Conservation (phyloP, 2,113 vertebrate genomes). For the Centropus unirufus region DNA sequence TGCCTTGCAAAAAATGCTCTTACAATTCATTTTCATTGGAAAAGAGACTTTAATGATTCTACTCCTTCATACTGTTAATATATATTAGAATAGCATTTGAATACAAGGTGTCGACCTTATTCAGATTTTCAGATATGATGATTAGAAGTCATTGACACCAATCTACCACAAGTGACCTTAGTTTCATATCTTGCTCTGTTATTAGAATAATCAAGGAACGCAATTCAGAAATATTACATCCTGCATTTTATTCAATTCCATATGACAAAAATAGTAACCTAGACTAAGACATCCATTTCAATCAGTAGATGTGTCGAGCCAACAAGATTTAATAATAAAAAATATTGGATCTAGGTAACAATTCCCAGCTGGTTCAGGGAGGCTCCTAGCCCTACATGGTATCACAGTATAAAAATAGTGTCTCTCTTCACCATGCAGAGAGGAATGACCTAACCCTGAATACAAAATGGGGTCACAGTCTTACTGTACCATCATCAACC, state of each 20-base stretch:
- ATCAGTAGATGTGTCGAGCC: conserved; percentile 83
- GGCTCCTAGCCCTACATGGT: conserved; percentile 75
- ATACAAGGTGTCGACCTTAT: not conserved
- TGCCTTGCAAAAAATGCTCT: not conserved
- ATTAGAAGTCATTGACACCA: conserved; percentile 27
- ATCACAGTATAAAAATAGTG: conserved; percentile 83
- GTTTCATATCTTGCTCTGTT: conserved; percentile 15
- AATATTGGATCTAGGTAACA: conserved; percentile 81
- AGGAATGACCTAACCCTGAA: conserved; percentile 72
- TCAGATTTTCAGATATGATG: not conserved
- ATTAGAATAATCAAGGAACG: conserved; percentile 73
- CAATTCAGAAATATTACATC: conserved; percentile 79
- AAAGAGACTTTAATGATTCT: conserved; percentile 28
- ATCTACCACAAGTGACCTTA: not conserved
- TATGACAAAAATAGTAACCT: conserved; percentile 85
- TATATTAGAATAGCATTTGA: conserved; percentile 39
- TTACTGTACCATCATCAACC: conserved; percentile 64
- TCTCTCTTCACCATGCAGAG: conserved; percentile 79
- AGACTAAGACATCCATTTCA: conserved; percentile 84
- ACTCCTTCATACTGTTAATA: conserved; percentile 7
- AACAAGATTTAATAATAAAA: conserved; percentile 83
- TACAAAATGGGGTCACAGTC: conserved; percentile 64
- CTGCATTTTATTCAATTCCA: conserved; percentile 85
- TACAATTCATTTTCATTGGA: conserved; percentile 1
- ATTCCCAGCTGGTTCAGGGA: conserved; percentile 72